A percentile compares a stretch with the other conserved stretches of the same genome.
Conservation (phyloP, 2,888 invertebrate species). For the Caenorhabditis doughertyi region DNA sequence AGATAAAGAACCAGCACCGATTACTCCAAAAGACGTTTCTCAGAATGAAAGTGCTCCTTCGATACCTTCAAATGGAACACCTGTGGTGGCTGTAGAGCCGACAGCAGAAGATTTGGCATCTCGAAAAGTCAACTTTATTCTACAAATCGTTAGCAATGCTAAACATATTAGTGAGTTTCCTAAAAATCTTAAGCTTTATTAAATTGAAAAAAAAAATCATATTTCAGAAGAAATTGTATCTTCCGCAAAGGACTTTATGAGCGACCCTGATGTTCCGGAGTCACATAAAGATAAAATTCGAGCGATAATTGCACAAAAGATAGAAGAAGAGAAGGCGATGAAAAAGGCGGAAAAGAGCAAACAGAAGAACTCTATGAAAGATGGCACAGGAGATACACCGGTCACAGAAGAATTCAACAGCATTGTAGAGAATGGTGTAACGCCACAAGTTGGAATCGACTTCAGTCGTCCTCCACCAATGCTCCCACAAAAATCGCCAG, state of each 20-base stretch:
- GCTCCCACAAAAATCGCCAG: background rate
- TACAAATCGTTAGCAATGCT: constrained; percentile 22
- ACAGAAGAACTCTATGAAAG: no score
- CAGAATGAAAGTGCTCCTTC: background rate
- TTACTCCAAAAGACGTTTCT: background rate
- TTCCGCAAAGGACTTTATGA: constrained; percentile 55
- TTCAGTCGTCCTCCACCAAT: constrained; percentile 36
- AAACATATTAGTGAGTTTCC: constrained; percentile 26
- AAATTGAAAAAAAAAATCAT: background rate
- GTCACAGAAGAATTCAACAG: background rate
- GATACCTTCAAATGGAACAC: background rate
- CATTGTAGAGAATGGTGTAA: background rate
- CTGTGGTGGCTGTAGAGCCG: background rate
- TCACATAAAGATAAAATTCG: constrained; percentile 32
- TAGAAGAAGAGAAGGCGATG: constrained; percentile 36
- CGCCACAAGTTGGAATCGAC: background rate
- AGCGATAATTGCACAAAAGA: constrained; percentile 28
- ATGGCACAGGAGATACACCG: no score
- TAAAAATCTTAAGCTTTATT: background rate
- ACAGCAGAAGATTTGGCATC: constrained; percentile 9
- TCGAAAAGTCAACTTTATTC: constrained; percentile 24
- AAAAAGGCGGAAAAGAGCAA: constrained; percentile 43
- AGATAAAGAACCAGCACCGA: background rate
- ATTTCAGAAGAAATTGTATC: constrained; percentile 48
- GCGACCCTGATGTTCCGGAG: constrained; percentile 39